Conservation (phyloP, 2,797 vertebrate species). For the Crotalus adamanteus region DNA sequence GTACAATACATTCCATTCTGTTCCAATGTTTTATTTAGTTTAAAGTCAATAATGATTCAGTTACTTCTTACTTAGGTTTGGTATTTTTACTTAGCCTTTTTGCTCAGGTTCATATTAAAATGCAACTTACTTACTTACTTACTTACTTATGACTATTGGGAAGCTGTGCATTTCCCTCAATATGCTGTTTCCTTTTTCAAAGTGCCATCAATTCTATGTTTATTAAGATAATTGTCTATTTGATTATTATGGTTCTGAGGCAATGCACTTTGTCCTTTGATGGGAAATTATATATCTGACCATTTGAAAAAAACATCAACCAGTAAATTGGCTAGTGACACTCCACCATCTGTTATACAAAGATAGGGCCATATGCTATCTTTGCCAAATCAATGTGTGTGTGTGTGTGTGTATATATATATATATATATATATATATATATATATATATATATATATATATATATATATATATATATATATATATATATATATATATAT, state of each 20-base stretch:
- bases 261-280: not conserved
- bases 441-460: too few species aligned
- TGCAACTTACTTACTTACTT: not conserved
- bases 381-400: not conserved
- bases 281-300: not conserved
- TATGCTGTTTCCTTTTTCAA: not conserved
- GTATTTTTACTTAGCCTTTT: not conserved
- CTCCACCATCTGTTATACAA: not conserved
- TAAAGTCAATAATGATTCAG: not conserved
- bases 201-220: not conserved
- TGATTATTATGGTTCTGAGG: not conserved
- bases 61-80: not conserved
- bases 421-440: too few species aligned
- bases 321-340: not conserved
- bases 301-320: not conserved
- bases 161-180: not conserved
- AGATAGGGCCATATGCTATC: not conserved
- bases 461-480: too few species aligned
- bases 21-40: not conserved
- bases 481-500: too few species aligned
- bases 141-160: not conserved
- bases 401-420: too few species aligned
- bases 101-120: not conserved
- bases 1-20: not conserved
- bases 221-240: not conserved